phyloP scores from a whole-genome alignment of 2,888 invertebrate species.

The Idaea biselata region DNA sequence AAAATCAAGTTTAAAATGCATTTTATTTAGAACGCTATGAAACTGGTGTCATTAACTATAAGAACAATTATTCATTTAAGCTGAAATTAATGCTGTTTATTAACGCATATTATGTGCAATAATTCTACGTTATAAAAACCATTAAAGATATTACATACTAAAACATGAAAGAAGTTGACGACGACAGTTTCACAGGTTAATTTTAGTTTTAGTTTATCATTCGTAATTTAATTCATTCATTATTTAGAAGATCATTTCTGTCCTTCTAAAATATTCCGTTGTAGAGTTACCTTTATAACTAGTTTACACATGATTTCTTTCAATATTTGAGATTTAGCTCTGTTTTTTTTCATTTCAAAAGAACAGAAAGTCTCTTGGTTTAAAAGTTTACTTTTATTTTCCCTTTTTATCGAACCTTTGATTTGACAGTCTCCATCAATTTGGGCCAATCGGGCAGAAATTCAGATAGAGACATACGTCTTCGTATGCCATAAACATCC shows the following conservation, averaged over 20 bases:
- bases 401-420: constrained; percentile 83
- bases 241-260: constrained; percentile 60
- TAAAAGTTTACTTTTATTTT: constrained; percentile 55
- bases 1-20: constrained; percentile 65
- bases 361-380: constrained; percentile 42
- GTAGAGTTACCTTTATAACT: neutral
- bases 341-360: constrained; percentile 45
- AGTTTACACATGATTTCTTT: neutral
- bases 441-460: constrained; percentile 90
- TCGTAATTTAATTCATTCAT: constrained; percentile 61
- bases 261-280: constrained; percentile 46
- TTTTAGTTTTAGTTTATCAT: constrained; percentile 59
- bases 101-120: neutral
- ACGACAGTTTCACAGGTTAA: constrained; percentile 47
- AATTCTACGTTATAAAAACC: constrained; percentile 2
- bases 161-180: constrained; percentile 31
- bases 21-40: constrained; percentile 64
- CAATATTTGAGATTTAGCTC: neutral
- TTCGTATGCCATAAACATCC: constrained; percentile 85
- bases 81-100: neutral
- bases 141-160: constrained; percentile 8
- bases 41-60: constrained; percentile 38
- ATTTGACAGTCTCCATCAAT: constrained; percentile 83
- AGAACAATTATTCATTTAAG: too few relatives aligned
- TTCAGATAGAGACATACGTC: constrained; percentile 85